A percentile compares a stretch with the other conserved stretches of the same genome.
phyloP scores from a whole-genome alignment of 2,888 invertebrate genomes.

The Luffia ferchaultella region DNA sequence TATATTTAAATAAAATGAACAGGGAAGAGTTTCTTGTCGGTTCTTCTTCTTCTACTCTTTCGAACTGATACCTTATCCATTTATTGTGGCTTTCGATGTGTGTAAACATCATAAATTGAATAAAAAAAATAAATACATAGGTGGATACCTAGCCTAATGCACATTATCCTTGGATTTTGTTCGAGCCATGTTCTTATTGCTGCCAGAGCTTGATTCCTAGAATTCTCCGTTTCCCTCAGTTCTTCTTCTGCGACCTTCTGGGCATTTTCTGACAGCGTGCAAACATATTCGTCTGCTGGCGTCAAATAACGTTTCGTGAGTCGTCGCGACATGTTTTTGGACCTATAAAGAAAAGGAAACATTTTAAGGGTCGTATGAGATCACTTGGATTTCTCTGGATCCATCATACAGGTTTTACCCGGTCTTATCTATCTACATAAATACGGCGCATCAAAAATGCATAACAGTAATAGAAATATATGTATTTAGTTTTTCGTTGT shows the following conservation, averaged over 20 bases:
- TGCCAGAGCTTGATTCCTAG: conserved; percentile 70
- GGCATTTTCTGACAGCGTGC: conserved; percentile 67
- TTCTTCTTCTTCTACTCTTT: not conserved
- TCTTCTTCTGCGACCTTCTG: conserved; percentile 72
- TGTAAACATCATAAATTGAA: no score
- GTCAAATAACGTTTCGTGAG: conserved; percentile 58
- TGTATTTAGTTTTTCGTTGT: no score
- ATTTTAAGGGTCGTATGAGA: no score
- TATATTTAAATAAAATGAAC: not conserved
- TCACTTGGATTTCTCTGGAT: no score
- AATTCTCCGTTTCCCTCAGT: conserved; percentile 72
- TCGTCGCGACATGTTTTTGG: conserved; percentile 39
- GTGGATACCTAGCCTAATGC: conserved; percentile 71
- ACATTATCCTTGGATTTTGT: conserved; percentile 73
- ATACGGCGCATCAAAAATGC: no score
- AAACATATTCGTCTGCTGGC: conserved; percentile 70
- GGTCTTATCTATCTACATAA: no score
- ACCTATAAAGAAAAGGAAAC: no score
- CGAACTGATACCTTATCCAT: not conserved
- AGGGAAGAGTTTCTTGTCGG: no score
- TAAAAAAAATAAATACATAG: not conserved
- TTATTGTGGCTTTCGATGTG: no score
- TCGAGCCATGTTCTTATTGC: conserved; percentile 76
- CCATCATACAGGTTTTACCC: no score
- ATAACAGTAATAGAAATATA: no score